A percentile compares a stretch with the other conserved stretches of the same genome.
Conservation (phyloP, 2,113 vertebrate genomes). For the Coregonus clupeaformis region DNA sequence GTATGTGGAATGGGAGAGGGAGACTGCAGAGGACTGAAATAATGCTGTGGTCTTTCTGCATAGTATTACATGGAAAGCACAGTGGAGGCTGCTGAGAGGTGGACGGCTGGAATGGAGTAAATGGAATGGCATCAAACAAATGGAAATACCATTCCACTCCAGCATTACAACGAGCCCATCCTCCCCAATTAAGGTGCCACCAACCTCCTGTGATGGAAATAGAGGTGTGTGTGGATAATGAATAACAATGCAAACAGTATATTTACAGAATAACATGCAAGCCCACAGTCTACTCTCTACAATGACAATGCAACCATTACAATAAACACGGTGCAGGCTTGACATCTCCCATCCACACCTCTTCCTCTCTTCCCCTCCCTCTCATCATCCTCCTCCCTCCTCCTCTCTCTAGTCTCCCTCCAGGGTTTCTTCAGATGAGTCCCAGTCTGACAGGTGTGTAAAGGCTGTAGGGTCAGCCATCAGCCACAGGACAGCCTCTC, state of each 20-base stretch:
- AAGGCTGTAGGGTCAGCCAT: constrained; percentile 54
- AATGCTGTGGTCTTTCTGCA: constrained; percentile 7
- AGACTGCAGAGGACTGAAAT: constrained; percentile 23
- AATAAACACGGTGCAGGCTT: too few species aligned
- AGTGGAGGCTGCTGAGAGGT: neutral
- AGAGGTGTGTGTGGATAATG: neutral
- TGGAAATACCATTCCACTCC: too few species aligned
- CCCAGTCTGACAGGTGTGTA: constrained; percentile 57
- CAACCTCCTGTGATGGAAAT: neutral
- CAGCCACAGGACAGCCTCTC: constrained; percentile 47
- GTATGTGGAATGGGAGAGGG: constrained; percentile 15
- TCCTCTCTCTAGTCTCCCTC: constrained; percentile 43
- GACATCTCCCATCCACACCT: neutral
- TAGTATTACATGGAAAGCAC: constrained; percentile 6
- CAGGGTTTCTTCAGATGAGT: constrained; percentile 75
- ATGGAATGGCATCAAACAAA: too few species aligned
- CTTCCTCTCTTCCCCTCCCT: neutral
- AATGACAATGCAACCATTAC: neutral
- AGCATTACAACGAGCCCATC: too few species aligned
- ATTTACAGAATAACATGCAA: neutral
- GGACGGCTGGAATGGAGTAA: neutral
- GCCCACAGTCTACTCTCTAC: too few species aligned
- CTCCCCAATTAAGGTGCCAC: too few species aligned
- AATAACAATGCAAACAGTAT: neutral
- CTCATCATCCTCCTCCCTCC: neutral